Evolutionary conservation across 2,113 vertebrate genomes (phyloP), one percentile per base, ranked within the genome.

Genomic region (Calonectris borealis): DNA sequence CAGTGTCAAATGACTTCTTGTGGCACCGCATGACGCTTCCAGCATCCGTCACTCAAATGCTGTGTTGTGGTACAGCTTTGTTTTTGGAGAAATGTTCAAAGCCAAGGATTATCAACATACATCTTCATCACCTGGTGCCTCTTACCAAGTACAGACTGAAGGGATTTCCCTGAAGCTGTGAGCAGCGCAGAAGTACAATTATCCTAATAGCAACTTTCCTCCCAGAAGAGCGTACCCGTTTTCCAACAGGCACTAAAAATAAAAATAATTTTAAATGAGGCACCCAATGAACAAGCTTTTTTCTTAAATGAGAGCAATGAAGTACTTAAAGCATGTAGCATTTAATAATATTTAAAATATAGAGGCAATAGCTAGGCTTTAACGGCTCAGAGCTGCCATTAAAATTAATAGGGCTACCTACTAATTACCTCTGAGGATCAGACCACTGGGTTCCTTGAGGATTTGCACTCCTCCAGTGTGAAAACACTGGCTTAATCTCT

Each of bases 331-430:
- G 81, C 54, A 88, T 88, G 86, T 68, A 96, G 75, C 81, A 86
- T 88, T 93, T 96, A 96, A 95, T 96, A 95, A 93, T 94, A 91
- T 83, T 90, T 94, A 90, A 97, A 93, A 97, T 80, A 86, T 3
- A 95, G 66, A 91, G 58, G 94, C 93, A 93, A 95, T 90, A 94
- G 86, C 42, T 58, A 86, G 62, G 79, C 72, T 94, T 91, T 96
- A 96, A 93, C 21, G 13, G 91, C 95, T 87, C 93, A 95, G 78
- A 95, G 94, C 78, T 96, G 86, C 91, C 95, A 93, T 96, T 91
- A 96, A 93, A 97, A 95, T 91, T 95, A 96, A 95, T 91, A 95
- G 87, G 79, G 89, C 75, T 97, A 96, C 93, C 85, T 90, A 80
- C 91, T 96, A 94, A 97, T 97, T 95, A 91, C 78, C 89, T 95